Evolutionary conservation across 2,888 invertebrate genomes (phyloP).

Genomic region (Drosophila mayaguana): DNA sequence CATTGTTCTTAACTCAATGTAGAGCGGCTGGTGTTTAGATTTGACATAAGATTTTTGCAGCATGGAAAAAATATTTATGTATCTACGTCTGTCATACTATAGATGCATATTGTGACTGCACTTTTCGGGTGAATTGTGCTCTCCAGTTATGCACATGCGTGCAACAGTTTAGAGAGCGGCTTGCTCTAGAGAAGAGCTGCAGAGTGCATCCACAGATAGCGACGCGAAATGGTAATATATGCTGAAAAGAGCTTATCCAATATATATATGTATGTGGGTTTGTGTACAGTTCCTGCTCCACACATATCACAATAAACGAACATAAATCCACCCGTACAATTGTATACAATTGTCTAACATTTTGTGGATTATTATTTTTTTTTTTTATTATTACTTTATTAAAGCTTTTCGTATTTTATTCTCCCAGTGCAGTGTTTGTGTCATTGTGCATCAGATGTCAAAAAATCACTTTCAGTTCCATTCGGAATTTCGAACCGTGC

Average conservation of each 20-base stretch:
- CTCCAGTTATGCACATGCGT: slow-evolving; percentile 50
- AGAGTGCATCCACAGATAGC: neutral
- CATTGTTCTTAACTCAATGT: neutral
- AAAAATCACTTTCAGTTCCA: slow-evolving; percentile 54
- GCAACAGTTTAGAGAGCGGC: slow-evolving; percentile 23
- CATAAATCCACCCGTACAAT: slow-evolving; percentile 32
- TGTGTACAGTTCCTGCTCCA: slow-evolving; percentile 41
- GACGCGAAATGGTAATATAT: slow-evolving; percentile 3
- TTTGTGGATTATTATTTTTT: slow-evolving; percentile 28
- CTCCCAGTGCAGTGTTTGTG: slow-evolving; percentile 38
- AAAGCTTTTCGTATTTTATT: slow-evolving; percentile 51
- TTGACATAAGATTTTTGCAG: neutral
- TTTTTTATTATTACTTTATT: slow-evolving; percentile 56
- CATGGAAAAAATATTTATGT: neutral
- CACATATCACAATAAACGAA: slow-evolving; percentile 15
- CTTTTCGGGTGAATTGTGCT: slow-evolving; percentile 18
- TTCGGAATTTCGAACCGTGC: slow-evolving; percentile 56
- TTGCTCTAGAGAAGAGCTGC: neutral
- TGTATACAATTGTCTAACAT: slow-evolving; percentile 54
- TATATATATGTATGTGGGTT: neutral
- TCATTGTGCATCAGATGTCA: slow-evolving; percentile 37
- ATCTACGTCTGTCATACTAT: neutral
- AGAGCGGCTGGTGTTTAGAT: neutral
- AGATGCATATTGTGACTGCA: slow-evolving; percentile 26
- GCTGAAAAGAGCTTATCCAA: slow-evolving; percentile 7